Percentiles rank a stretch among this genome's conserved stretches.
Evolutionary conservation across 2,113 vertebrate species (phyloP).

Genomic region (Podarcis cretensis): DNA sequence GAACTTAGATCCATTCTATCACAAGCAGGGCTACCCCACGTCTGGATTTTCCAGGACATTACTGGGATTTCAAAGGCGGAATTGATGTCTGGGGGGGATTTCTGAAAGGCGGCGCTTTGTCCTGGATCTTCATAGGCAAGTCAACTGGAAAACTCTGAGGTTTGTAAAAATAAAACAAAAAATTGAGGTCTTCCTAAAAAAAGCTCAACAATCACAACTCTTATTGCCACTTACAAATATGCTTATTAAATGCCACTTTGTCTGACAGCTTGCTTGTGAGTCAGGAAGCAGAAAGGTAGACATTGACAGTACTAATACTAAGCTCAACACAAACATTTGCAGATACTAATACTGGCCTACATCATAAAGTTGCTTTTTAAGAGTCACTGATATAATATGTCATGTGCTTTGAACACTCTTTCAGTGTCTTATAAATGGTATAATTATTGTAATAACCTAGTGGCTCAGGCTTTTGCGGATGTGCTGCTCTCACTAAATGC

Average conservation of each 20-base stretch:
- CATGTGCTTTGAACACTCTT: background rate
- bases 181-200: too few relatives aligned
- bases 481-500: background rate
- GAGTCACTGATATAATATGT: background rate
- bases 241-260: background rate
- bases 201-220: background rate
- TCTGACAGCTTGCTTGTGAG: too few relatives aligned
- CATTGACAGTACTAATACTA: too few relatives aligned
- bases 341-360: background rate
- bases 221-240: background rate
- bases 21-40: too few relatives aligned
- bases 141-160: too few relatives aligned
- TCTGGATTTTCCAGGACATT: too few relatives aligned
- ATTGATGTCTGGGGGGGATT: too few relatives aligned
- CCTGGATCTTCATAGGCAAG: too few relatives aligned
- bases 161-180: too few relatives aligned
- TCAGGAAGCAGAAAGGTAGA: background rate
- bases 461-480: background rate
- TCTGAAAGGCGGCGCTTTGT: too few relatives aligned
- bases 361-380: background rate
- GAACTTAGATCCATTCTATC: too few relatives aligned
- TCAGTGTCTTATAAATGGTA: background rate
- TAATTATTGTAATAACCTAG: background rate
- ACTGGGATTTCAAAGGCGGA: too few relatives aligned
- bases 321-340: background rate